Evolutionary conservation across 2,797 vertebrate species (phyloP).

Genomic region (Vireo griseus): DNA sequence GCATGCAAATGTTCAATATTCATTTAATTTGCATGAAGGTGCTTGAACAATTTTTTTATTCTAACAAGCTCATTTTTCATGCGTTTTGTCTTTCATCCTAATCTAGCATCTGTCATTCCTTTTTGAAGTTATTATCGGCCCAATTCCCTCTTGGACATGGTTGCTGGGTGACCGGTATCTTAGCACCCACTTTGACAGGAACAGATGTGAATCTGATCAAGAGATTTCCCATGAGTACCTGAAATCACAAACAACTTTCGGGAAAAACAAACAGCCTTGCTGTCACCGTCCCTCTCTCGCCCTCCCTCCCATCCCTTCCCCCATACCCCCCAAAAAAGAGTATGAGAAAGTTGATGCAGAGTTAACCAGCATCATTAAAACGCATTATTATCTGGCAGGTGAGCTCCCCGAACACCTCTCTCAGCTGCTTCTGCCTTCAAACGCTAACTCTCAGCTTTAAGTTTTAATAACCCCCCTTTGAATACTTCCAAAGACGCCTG

Average conservation of each 20-base stretch:
- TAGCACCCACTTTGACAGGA: constrained; percentile 99
- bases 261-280: constrained; percentile 98
- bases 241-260: constrained; percentile 99
- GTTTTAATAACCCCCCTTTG: constrained; percentile 18
- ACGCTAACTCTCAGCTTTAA: neutral
- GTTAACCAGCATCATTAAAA: constrained; percentile 13
- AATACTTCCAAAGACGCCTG: neutral
- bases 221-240: constrained; percentile 99
- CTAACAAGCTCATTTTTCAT: constrained; percentile 95
- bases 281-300: constrained; percentile 74
- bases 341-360: constrained; percentile 51
- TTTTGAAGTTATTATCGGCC: constrained; percentile 99
- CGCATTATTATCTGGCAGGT: neutral
- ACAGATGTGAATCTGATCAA: constrained; percentile 99
- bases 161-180: constrained; percentile 99
- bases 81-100: constrained; percentile 91
- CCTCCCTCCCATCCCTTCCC: constrained; percentile 37
- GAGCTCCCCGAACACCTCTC: neutral
- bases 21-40: constrained; percentile 97
- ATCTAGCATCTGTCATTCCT: constrained; percentile 99
- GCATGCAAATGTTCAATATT: constrained; percentile 82
- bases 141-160: constrained; percentile 99
- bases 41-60: constrained; percentile 96
- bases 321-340: constrained; percentile 20
- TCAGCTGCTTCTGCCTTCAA: neutral